Evolutionary conservation across 2,113 vertebrate species (phyloP).

Genomic region (Perccottus glenii): DNA sequence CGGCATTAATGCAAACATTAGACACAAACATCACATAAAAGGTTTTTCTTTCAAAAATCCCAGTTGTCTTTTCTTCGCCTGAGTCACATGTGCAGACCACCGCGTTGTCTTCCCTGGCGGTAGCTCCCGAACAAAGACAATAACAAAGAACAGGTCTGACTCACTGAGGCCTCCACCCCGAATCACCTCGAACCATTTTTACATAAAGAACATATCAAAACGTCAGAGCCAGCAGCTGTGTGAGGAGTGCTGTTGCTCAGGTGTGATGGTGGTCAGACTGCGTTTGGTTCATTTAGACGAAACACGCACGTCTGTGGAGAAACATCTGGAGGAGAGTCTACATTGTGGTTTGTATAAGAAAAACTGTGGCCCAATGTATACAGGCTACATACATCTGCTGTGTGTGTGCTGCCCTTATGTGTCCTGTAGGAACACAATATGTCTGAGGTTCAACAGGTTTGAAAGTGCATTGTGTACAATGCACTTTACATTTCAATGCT

Average conservation of each 20-base stretch:
- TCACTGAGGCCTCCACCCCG: constrained; percentile 41
- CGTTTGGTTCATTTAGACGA: constrained; percentile 27
- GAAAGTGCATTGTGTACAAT: no score
- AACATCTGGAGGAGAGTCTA: constrained; percentile 59
- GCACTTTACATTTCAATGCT: no score
- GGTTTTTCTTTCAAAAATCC: constrained; percentile 7
- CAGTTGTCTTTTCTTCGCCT: constrained; percentile 21
- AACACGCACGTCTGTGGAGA: constrained; percentile 41
- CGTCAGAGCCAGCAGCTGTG: constrained; percentile 6
- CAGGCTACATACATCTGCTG: constrained; percentile 6
- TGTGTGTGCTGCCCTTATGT: constrained; percentile 14
- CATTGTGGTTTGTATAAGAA: constrained; percentile 34
- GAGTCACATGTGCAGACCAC: constrained; percentile 62
- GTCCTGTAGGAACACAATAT: constrained; percentile 10
- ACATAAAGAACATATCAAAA: constrained; percentile 1
- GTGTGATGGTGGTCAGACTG: not conserved
- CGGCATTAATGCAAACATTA: constrained; percentile 53
- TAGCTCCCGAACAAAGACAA: constrained; percentile 48
- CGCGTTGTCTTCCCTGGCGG: constrained; percentile 63
- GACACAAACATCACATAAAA: constrained; percentile 32
- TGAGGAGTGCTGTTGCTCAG: not conserved
- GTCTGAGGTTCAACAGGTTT: not conserved
- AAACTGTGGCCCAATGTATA: constrained; percentile 26
- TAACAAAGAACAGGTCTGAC: constrained; percentile 61
- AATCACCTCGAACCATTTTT: constrained; percentile 50